Evolutionary conservation across 1,140 invertebrate genomes (phyloP).

Genomic region (Pseudomyrmex cubaensis): DNA sequence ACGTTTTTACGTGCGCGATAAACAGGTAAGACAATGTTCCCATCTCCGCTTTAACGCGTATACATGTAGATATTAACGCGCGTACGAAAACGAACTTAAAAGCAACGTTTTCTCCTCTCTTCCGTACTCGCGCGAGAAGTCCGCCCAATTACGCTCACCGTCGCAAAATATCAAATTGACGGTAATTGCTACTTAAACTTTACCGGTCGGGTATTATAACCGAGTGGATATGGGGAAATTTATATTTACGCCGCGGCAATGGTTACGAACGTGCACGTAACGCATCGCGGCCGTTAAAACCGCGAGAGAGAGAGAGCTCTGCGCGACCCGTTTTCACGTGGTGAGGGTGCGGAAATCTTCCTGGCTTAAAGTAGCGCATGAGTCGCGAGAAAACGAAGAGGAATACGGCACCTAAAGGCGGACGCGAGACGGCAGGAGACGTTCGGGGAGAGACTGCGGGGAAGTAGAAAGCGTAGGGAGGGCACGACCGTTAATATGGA

Average conservation of each 20-base stretch:
- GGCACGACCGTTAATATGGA: slow-evolving; percentile 72
- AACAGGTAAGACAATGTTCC: neutral
- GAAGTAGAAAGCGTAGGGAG: slow-evolving; percentile 47
- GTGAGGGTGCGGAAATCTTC: slow-evolving; percentile 19
- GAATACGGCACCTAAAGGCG: neutral
- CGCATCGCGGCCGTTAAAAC: slow-evolving; percentile 18
- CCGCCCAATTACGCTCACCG: slow-evolving; percentile 26
- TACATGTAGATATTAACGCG: slow-evolving; percentile 3
- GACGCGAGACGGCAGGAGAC: slow-evolving; percentile 29
- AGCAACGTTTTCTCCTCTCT: neutral
- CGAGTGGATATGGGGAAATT: slow-evolving; percentile 33
- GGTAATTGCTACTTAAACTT: slow-evolving; percentile 57
- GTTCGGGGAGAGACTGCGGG: slow-evolving; percentile 17
- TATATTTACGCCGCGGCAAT: slow-evolving; percentile 13
- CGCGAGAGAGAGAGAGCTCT: neutral
- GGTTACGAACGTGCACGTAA: slow-evolving; percentile 1
- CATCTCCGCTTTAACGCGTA: neutral
- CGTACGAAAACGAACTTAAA: neutral
- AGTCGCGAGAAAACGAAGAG: slow-evolving; percentile 41
- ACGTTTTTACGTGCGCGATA: neutral
- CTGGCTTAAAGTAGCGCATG: slow-evolving; percentile 1
- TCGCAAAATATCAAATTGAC: slow-evolving; percentile 40
- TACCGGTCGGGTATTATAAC: neutral
- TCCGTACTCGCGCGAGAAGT: neutral
- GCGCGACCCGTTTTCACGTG: neutral